phyloP scores from a whole-genome alignment of 2,113 vertebrate species.

The Toxotes jaculatrix region DNA sequence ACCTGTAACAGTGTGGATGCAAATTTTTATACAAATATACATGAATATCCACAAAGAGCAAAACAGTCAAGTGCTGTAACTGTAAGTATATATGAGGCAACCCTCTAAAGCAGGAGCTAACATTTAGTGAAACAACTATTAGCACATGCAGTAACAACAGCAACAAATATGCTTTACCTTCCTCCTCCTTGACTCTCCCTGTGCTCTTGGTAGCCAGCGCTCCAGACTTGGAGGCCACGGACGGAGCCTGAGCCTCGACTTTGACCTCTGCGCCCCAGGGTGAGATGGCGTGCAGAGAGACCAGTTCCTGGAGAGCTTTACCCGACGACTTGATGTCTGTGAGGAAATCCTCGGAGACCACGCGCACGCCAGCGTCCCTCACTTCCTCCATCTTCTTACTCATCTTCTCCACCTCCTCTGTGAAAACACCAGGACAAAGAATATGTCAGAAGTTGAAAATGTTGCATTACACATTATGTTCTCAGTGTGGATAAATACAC shows the following conservation, averaged over 20 bases:
- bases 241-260: slow-evolving; percentile 80
- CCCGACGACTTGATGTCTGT: slow-evolving; percentile 86
- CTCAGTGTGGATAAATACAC: not conserved
- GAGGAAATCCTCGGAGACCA: slow-evolving; percentile 93
- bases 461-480: not conserved
- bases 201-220: slow-evolving; percentile 86
- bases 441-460: not conserved
- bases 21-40: not conserved
- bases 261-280: slow-evolving; percentile 95
- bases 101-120: not conserved
- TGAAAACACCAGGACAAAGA: not conserved
- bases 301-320: slow-evolving; percentile 90
- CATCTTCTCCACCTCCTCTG: slow-evolving; percentile 98
- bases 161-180: slow-evolving; percentile 82
- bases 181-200: slow-evolving; percentile 90
- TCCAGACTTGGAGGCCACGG: slow-evolving; percentile 86
- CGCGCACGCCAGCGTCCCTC: slow-evolving; percentile 89
- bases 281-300: slow-evolving; percentile 89
- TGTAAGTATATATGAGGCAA: not conserved
- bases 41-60: not conserved
- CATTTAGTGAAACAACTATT: not conserved
- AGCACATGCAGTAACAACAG: not conserved
- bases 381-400: slow-evolving; percentile 97
- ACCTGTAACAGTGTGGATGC: slow-evolving; percentile 77
- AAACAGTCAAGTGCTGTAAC: not conserved